Percentiles rank a stretch among this genome's conserved stretches.
Conservation (phyloP, 2,797 vertebrate genomes). For the Lepus oiostolus region DNA sequence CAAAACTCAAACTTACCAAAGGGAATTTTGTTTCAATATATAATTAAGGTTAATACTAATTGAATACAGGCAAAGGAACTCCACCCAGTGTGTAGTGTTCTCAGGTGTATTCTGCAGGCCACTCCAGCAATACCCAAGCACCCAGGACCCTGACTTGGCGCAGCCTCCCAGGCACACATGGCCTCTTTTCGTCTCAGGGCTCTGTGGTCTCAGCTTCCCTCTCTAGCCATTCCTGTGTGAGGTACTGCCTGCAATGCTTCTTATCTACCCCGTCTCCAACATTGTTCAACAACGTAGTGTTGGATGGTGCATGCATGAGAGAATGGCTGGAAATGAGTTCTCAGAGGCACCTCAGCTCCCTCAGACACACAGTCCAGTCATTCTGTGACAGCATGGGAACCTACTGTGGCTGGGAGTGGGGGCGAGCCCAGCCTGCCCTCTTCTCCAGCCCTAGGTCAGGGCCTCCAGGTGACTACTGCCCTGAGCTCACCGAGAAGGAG, state of each 20-base stretch:
- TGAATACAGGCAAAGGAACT: no score
- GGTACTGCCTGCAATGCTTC: not conserved
- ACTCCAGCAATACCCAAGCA: not conserved
- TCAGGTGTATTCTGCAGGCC: fast-evolving
- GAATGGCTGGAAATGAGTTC: fast-evolving
- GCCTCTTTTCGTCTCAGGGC: no score
- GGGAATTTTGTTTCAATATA: not conserved
- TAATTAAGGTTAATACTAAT: not conserved
- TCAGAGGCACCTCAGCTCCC: no score
- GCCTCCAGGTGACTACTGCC: not conserved
- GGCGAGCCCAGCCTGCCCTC: not conserved
- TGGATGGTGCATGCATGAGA: fast-evolving
- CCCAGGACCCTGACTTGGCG: not conserved
- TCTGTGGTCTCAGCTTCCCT: not conserved
- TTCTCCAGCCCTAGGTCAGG: not conserved
- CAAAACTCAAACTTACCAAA: not conserved
- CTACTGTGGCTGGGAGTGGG: not conserved
- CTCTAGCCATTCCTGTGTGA: no score
- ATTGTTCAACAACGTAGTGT: no score
- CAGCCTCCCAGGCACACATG: not conserved
- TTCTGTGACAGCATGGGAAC: not conserved
- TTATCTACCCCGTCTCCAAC: fast-evolving
- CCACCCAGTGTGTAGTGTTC: no score
- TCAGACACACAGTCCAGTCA: not conserved
- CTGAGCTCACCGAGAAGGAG: not conserved